Percentiles rank a stretch among this genome's conserved stretches.
Evolutionary conservation across 2,113 vertebrate species (phyloP).

Genomic region (Dipodomys spectabilis): DNA sequence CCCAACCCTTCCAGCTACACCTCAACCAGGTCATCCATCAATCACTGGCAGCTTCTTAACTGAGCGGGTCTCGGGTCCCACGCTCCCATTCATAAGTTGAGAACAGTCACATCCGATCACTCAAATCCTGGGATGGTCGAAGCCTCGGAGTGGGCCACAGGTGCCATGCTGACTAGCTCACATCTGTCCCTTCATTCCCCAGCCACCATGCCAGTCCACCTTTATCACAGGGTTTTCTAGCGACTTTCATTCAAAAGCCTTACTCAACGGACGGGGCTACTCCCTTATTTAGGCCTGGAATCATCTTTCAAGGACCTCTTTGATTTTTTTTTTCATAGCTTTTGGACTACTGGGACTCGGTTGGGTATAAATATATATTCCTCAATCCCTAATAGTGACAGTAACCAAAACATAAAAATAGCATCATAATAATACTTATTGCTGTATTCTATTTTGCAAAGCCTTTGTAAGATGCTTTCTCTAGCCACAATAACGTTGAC

Average conservation of each 20-base stretch:
- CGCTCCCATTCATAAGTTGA: neutral
- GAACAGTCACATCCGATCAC: neutral
- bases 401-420: neutral
- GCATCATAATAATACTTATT: no score
- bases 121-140: rapidly evolving
- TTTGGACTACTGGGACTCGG: neutral
- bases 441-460: neutral
- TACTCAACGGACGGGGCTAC: neutral
- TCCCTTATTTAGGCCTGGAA: neutral
- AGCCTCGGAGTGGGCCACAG: neutral
- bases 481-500: neutral
- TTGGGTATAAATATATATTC: neutral
- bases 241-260: neutral
- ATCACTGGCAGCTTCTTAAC: neutral
- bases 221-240: neutral
- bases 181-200: neutral
- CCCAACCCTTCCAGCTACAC: neutral
- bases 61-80: no score
- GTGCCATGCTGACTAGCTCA: neutral
- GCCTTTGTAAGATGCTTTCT: neutral
- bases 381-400: neutral
- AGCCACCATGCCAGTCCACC: neutral
- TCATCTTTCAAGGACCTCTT: neutral
- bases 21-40: neutral
- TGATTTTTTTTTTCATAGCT: neutral